These are phyloP conservation scores for Todiramphus saurophagus DNA, from an alignment of 2,113 vertebrate species.

Conservation along the genomic window DNA sequence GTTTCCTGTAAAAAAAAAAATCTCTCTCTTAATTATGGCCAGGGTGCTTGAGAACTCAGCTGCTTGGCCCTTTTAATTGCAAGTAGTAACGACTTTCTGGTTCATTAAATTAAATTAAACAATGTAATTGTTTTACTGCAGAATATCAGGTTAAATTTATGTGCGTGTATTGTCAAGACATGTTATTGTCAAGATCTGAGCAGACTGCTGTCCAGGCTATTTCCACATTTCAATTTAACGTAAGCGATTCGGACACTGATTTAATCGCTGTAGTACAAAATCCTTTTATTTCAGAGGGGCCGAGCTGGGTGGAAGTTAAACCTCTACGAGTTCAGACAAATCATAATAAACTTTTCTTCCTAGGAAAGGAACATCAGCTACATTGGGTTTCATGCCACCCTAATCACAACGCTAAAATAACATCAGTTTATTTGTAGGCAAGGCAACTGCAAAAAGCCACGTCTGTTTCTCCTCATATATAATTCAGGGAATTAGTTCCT, in stretches of 20 bases:
- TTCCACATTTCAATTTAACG: background rate
- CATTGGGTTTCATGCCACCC: background rate
- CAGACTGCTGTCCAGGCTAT: background rate
- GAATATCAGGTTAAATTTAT: background rate
- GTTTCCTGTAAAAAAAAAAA: background rate
- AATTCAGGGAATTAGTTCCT: background rate
- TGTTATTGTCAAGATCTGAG: accelerated
- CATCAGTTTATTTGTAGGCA: background rate
- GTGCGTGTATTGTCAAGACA: background rate
- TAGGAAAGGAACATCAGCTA: background rate
- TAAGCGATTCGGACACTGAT: background rate
- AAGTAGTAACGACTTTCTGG: background rate
- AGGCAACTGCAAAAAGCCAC: background rate
- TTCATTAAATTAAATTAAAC: background rate
- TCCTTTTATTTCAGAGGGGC: background rate
- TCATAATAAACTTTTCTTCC: background rate
- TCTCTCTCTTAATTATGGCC: background rate
- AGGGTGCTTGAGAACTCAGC: background rate
- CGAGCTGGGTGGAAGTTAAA: background rate
- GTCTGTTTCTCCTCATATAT: background rate
- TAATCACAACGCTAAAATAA: background rate
- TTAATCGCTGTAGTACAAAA: background rate
- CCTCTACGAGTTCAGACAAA: background rate
- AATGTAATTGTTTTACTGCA: background rate
- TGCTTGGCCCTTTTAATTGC: background rate